Evolutionary conservation across 2,797 vertebrate genomes (phyloP).

Genomic region (Micropoecilia bifurca): DNA sequence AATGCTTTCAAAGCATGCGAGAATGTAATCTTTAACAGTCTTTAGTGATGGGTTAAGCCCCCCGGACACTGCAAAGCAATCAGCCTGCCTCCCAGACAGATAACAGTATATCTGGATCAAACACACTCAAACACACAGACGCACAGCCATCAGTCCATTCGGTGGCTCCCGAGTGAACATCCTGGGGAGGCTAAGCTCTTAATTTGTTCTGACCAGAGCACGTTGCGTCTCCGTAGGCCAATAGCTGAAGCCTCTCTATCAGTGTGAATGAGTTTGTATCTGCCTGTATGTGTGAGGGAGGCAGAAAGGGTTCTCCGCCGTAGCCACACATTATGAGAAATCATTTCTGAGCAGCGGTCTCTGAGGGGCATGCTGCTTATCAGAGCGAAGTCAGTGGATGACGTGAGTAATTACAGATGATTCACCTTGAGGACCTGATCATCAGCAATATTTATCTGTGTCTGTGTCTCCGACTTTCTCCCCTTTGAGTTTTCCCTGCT

Average conservation of each 20-base stretch:
- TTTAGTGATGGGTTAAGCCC: slow-evolving; percentile 75
- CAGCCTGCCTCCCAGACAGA: slow-evolving; percentile 75
- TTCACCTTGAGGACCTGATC: slow-evolving; percentile 93
- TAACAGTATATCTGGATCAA: slow-evolving; percentile 75
- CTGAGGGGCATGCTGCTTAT: slow-evolving; percentile 89
- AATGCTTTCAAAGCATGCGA: slow-evolving; percentile 73
- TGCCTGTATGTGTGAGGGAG: slow-evolving; percentile 40
- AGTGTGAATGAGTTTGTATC: slow-evolving; percentile 80
- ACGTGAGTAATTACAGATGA: slow-evolving; percentile 97
- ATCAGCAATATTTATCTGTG: slow-evolving; percentile 68
- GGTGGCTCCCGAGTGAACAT: slow-evolving; percentile 61
- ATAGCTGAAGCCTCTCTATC: slow-evolving; percentile 87
- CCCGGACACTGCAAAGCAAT: slow-evolving; percentile 72
- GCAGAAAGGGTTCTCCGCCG: slow-evolving; percentile 54
- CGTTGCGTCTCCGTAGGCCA: slow-evolving; percentile 80
- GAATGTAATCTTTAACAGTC: slow-evolving; percentile 77
- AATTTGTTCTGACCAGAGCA: slow-evolving; percentile 82
- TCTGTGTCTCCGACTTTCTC: slow-evolving; percentile 37
- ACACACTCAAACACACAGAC: slow-evolving; percentile 42
- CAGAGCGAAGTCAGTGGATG: slow-evolving; percentile 89
- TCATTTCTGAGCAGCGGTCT: slow-evolving; percentile 91
- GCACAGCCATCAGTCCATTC: slow-evolving; percentile 53
- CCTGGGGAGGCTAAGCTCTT: slow-evolving; percentile 78
- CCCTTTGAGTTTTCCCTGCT: neutral
- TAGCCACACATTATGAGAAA: slow-evolving; percentile 95